These are phyloP conservation scores for Mus spretus DNA, from an alignment of 2,797 vertebrate species.

Conservation along the genomic window DNA sequence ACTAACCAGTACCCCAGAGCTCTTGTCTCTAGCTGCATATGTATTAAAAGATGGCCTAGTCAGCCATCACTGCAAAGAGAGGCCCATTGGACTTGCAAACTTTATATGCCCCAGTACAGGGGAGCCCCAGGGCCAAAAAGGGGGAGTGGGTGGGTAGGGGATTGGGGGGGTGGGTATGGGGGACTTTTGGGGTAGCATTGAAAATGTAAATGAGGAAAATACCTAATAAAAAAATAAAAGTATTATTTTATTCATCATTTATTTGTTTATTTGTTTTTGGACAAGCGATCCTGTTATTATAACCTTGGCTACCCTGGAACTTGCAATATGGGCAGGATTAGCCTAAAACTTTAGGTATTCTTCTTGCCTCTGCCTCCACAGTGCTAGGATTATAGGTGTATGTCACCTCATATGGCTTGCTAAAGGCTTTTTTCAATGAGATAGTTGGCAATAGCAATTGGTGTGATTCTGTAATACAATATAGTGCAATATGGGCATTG, in stretches of 20 bases:
- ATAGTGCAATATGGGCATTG: neutral
- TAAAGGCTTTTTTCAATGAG: neutral
- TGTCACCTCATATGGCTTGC: neutral
- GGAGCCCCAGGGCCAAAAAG: too few species aligned
- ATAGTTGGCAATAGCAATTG: neutral
- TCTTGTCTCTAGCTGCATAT: too few species aligned
- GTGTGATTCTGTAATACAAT: neutral
- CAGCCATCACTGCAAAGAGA: too few species aligned
- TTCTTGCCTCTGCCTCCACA: neutral
- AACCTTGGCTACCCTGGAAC: neutral
- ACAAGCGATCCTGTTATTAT: neutral
- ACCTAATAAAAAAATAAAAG: too few species aligned
- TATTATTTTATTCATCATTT: neutral
- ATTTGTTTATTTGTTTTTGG: neutral
- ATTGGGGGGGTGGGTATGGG: too few species aligned
- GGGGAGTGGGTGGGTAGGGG: too few species aligned
- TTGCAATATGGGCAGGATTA: neutral
- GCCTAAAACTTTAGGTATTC: neutral
- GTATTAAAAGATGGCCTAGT: too few species aligned
- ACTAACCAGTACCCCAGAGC: too few species aligned
- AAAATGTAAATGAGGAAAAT: too few species aligned
- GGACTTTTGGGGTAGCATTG: too few species aligned
- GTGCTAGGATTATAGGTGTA: neutral
- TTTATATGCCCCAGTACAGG: too few species aligned
- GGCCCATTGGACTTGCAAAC: too few species aligned